Evolutionary conservation across 2,888 invertebrate species (phyloP).

Genomic region (Rhagonycha fulva): DNA sequence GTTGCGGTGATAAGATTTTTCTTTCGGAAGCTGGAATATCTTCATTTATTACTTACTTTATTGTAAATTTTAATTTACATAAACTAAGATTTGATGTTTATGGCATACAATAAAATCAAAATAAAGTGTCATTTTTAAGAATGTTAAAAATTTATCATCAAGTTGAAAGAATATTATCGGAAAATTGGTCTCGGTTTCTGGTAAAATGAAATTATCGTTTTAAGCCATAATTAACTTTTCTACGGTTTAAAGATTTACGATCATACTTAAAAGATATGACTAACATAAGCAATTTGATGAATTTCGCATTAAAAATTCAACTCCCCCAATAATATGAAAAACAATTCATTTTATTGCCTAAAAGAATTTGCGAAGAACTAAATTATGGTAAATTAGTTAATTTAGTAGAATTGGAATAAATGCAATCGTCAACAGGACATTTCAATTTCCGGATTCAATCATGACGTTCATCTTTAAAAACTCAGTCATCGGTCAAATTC

Average conservation of each 20-base stretch:
- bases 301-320: neutral
- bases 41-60: neutral
- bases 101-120: slow-evolving; percentile 26
- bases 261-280: slow-evolving; percentile 16
- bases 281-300: slow-evolving; percentile 1
- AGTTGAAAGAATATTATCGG: slow-evolving; percentile 36
- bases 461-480: slow-evolving; percentile 42
- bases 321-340: neutral
- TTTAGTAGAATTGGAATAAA: slow-evolving; percentile 8
- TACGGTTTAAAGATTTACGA: slow-evolving; percentile 31
- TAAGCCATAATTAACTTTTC: slow-evolving; percentile 37
- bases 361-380: neutral
- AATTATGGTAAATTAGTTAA: neutral
- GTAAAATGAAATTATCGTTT: slow-evolving; percentile 36
- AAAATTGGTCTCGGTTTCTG: slow-evolving; percentile 35
- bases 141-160: slow-evolving; percentile 34
- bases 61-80: neutral
- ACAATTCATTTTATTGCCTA: neutral
- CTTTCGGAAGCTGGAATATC: neutral
- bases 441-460: slow-evolving; percentile 44
- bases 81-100: neutral
- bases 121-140: slow-evolving; percentile 30
- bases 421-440: slow-evolving; percentile 32
- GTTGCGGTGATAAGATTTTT: neutral
- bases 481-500: slow-evolving; percentile 41